Percentiles rank a stretch among this genome's conserved stretches.
phyloP scores from a whole-genome alignment of 2,113 vertebrate species.

The Phyllostomus discolor region DNA sequence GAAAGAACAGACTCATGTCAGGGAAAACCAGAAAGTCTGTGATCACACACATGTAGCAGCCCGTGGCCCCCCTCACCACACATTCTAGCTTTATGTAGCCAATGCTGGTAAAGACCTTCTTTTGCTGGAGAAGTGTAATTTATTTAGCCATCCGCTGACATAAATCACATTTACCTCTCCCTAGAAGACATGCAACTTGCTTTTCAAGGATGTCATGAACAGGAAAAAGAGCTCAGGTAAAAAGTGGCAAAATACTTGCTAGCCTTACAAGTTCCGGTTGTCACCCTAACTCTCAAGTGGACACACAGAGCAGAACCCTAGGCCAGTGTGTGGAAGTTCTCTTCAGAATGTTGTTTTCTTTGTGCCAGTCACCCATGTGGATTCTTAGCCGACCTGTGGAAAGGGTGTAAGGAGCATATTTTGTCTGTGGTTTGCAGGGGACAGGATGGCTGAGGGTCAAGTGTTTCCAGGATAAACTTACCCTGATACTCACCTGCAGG shows the following conservation, averaged over 20 bases:
- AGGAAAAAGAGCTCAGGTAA: constrained; percentile 32
- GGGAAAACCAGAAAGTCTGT: constrained; percentile 20
- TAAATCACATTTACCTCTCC: constrained; percentile 31
- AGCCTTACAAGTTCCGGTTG: constrained; percentile 6
- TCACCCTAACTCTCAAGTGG: background rate
- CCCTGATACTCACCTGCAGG: background rate
- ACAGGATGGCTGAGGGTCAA: background rate
- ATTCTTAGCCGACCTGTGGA: background rate
- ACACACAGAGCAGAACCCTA: background rate
- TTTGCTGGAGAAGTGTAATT: background rate
- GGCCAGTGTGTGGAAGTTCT: background rate
- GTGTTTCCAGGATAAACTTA: background rate
- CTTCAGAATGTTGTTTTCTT: background rate
- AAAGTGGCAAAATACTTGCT: background rate
- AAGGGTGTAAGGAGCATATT: background rate
- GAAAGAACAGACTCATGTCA: constrained; percentile 68
- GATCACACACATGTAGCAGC: background rate
- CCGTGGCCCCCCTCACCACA: background rate
- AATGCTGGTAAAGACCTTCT: constrained; percentile 22
- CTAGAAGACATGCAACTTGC: constrained; percentile 43
- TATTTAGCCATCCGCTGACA: constrained; percentile 35
- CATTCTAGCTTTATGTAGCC: background rate
- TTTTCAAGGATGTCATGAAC: constrained; percentile 14
- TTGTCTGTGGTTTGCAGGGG: background rate
- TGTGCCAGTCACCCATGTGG: background rate